phyloP scores from a whole-genome alignment of 2,797 vertebrate genomes.

The Arctocebus calabarensis region DNA sequence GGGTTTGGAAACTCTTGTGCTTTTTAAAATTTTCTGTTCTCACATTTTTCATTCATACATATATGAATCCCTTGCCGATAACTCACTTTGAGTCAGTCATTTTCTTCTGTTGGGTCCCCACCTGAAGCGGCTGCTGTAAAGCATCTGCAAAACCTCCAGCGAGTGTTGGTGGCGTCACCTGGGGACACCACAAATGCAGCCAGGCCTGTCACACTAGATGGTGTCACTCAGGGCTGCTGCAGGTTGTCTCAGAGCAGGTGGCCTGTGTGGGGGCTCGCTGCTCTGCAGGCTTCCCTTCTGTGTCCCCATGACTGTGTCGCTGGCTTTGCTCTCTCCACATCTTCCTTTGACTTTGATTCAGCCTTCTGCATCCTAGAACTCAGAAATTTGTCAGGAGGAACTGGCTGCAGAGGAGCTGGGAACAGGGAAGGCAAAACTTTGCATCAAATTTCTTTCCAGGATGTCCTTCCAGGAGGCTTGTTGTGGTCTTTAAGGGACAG shows the following conservation, averaged over 20 bases:
- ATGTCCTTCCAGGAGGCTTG: not conserved
- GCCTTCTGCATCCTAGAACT: not conserved
- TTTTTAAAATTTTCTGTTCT: not conserved
- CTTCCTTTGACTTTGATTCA: not conserved
- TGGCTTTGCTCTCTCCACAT: not conserved
- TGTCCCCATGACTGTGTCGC: not conserved
- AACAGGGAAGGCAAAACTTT: not conserved
- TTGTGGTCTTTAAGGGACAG: not conserved
- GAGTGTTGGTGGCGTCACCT: not conserved
- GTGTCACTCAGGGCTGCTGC: fast-evolving
- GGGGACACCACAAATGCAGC: not conserved
- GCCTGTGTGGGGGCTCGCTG: not conserved
- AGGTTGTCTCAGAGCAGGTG: not conserved
- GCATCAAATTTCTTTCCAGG: not conserved
- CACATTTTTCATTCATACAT: too few relatives aligned
- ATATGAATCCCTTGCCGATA: not conserved
- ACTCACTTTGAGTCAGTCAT: not conserved
- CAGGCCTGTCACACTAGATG: not conserved
- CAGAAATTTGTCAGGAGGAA: not conserved
- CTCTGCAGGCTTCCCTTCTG: not conserved
- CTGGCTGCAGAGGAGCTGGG: not conserved
- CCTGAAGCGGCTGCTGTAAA: not conserved
- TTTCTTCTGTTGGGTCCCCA: not conserved
- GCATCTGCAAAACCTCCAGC: not conserved
- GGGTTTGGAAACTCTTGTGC: not conserved